These are phyloP conservation scores for Mantis religiosa DNA, from an alignment of 2,888 invertebrate species.

Conservation along the genomic window DNA sequence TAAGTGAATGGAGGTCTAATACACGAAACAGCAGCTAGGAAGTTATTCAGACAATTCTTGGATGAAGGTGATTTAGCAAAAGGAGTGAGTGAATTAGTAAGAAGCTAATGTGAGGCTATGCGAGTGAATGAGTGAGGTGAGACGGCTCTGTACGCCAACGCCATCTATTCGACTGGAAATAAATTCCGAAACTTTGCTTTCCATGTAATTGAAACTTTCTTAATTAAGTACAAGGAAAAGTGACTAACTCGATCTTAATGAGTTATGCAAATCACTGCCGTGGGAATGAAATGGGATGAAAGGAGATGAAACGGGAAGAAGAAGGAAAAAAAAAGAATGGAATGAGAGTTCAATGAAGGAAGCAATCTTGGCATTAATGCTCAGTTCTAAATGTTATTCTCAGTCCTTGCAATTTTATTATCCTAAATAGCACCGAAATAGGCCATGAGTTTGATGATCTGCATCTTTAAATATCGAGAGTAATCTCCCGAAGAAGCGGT, in stretches of 20 bases:
- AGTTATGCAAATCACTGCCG: constrained; percentile 30
- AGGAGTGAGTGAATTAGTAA: background rate
- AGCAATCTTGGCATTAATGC: background rate
- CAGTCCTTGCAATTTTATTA: background rate
- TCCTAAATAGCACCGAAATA: background rate
- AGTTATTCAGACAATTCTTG: too few relatives aligned
- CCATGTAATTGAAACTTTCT: constrained; percentile 31
- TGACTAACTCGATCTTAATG: constrained; percentile 33
- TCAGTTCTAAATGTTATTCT: background rate
- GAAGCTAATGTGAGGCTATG: background rate
- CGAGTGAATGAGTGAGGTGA: background rate
- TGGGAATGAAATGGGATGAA: background rate
- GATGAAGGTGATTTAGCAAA: too few relatives aligned
- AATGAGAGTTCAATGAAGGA: background rate
- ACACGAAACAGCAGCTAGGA: too few relatives aligned
- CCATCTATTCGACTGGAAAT: background rate
- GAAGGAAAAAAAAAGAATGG: background rate
- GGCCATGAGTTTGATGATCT: background rate
- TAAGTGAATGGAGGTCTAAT: too few relatives aligned
- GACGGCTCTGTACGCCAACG: background rate
- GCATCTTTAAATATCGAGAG: too few relatives aligned
- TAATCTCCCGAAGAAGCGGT: too few relatives aligned
- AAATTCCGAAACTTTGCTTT: background rate
- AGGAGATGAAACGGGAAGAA: background rate
- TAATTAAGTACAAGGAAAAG: constrained; percentile 31